Evolutionary conservation across 2,797 vertebrate genomes (phyloP), one percentile per base, ranked within the genome.

Genomic region (Uromys caudimaculatus): DNA sequence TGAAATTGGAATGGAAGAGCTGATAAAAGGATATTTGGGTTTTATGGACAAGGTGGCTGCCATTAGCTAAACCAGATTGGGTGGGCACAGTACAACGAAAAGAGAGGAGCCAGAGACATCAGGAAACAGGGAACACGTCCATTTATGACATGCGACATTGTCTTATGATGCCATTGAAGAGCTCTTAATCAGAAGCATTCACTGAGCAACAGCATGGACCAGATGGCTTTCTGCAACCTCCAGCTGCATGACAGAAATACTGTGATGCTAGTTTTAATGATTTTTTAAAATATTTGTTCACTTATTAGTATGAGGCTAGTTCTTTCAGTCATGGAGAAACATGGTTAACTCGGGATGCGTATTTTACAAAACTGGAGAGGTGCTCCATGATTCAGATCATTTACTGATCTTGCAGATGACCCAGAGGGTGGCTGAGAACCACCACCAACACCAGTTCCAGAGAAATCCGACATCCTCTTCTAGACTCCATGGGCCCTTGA

Each of bases 1-100:
- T 93, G 93, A 98, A 98, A 97, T 96, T 91, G 82, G 94, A 97
- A 95, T 44, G 52, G 92, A 83, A 96, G 38, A 82, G 75, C 86
- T 58, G 92, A 98, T 97, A 82, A 90, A 81, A 95, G 96, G 94
- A 60, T 95, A 89, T 89, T 96, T 95, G 91, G 41, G 47, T 77
- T 97, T 95, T 93, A 94, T 71, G 69, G 75, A 44, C 44, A 95
- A 96, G n/a, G 73, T 83, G 50, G 56, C 84, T 73, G 21, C 81
- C 4, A 1, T 96, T 94, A 85, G 96, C 76, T 83, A 85, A 91
- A 85, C 64, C 92, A 96, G 75, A 97, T 87, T 82, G 44, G 84
- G 78, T 58, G 86, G 73, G 58, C 75, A 64, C 2, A 93, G 2
- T 89, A 92, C 91, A 95, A 97, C 94, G 83, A 94, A 97, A 95